Evolutionary conservation across 2,797 vertebrate genomes (phyloP), one percentile per base, ranked within the genome.

Genomic region (Triplophysa yarkandensis): DNA sequence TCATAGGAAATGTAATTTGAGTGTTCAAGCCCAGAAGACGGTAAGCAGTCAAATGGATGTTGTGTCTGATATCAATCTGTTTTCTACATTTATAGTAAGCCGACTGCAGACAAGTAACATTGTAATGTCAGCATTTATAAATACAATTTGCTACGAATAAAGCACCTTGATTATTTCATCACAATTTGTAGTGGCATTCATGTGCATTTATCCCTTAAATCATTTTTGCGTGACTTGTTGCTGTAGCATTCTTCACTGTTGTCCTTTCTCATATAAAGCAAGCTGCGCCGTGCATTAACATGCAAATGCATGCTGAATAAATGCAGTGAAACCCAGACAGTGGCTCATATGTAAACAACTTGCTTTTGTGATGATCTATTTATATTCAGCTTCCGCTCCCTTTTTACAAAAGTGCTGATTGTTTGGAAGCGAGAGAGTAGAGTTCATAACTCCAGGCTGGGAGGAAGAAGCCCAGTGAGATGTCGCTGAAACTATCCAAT

Each of bases 401-500:
- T 71, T 66, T 55, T 27, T 62, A 2, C 7, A 8, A 72, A 80
- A 19, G 63, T 76, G 48, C 69, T 23, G 34, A 73, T 71, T 23
- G 28, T 48, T 73, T 27, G n/a, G 44, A 55, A 71, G 21, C 19
- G 28, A 69, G 28, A 48, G 52, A 69, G 62, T 27, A 71, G 77
- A 68, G 73, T 83, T 62, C 46, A 70, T 71, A 66, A 80, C 54
- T 68, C 76, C 74, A 67, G 74, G 73, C 83, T 76, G 73, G 80
- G 80, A 80, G 77, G 80, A 77, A 81, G 66, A 62, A 63, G 74
- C 25, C 43, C 52, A 83, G 83, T 82, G 23, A 88, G 81, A 68
- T 76, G 79, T 83, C 85, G 83, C 82, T 80, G 84, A 88, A 79
- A 86, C 83, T 80, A 81, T 88, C 87, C 89, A 89, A 88, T 92